phyloP scores from a whole-genome alignment of 2,888 invertebrate genomes.

The Cartodere bifasciata region DNA sequence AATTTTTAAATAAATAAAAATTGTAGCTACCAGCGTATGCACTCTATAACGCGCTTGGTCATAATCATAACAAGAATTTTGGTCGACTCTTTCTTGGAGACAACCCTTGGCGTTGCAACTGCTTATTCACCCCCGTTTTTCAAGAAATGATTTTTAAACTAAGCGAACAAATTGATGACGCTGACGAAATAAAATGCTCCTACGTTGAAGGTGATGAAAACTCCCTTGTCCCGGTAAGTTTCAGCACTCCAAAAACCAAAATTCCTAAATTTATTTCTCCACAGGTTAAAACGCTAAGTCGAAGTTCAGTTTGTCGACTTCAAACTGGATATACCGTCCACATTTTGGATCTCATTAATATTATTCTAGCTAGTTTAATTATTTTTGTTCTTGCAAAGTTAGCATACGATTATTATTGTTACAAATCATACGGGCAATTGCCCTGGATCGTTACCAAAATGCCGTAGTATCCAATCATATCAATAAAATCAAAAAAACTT shows the following conservation, averaged over 20 bases:
- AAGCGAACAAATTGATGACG: conserved; percentile 53
- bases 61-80: conserved; percentile 62
- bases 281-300: conserved; percentile 56
- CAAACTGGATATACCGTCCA: conserved; percentile 44
- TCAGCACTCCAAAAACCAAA: too few species aligned
- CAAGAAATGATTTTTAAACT: conserved; percentile 54
- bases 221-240: conserved; percentile 45
- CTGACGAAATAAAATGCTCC: conserved; percentile 57
- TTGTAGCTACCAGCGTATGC: conserved; percentile 67
- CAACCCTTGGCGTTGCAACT: conserved; percentile 78
- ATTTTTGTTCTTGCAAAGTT: conserved; percentile 61
- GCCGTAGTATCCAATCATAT: conserved; percentile 40
- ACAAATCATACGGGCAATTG: conserved; percentile 63
- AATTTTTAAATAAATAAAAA: neutral
- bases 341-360: conserved; percentile 61
- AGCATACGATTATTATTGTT: conserved; percentile 69
- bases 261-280: neutral
- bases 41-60: conserved; percentile 62
- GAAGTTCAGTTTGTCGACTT: conserved; percentile 55
- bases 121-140: conserved; percentile 65
- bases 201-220: conserved; percentile 48
- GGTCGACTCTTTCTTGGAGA: conserved; percentile 55
- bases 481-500: too few species aligned
- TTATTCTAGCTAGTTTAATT: conserved; percentile 53
- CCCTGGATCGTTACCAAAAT: conserved; percentile 77